Conservation (phyloP, 2,797 vertebrate species). For the Scarus forsteni region DNA sequence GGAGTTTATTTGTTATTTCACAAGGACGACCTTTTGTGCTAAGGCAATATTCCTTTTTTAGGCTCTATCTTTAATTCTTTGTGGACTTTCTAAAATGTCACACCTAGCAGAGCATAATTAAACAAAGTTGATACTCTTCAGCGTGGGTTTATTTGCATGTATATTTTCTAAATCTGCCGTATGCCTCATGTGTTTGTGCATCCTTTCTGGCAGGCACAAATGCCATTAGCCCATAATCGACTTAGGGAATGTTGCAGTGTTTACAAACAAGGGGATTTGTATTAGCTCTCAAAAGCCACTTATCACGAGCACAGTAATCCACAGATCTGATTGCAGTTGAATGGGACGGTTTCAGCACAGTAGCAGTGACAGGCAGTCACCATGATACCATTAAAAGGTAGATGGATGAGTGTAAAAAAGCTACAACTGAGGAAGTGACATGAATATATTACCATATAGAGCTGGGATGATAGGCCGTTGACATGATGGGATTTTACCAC, state of each 20-base stretch:
- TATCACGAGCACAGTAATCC: constrained; percentile 75
- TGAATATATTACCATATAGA: too few species aligned
- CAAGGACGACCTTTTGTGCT: constrained; percentile 37
- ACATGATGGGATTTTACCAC: too few species aligned
- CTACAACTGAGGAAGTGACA: not conserved
- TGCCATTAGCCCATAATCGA: constrained; percentile 75
- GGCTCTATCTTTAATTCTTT: constrained; percentile 21
- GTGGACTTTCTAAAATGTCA: constrained; percentile 46
- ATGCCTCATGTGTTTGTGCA: constrained; percentile 16
- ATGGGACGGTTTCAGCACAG: constrained; percentile 35
- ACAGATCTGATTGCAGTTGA: constrained; percentile 66
- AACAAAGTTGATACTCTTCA: constrained; percentile 23
- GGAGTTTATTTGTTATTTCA: constrained; percentile 26
- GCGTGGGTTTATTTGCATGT: constrained; percentile 7
- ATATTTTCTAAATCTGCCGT: constrained; percentile 40
- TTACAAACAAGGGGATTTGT: constrained; percentile 79
- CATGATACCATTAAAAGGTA: not conserved
- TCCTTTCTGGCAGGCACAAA: constrained; percentile 40
- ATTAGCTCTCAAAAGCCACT: constrained; percentile 77
- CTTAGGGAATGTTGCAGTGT: constrained; percentile 72
- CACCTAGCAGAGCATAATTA: constrained; percentile 38
- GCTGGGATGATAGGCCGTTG: too few species aligned
- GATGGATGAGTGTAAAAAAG: not conserved
- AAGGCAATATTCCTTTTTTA: constrained; percentile 37
- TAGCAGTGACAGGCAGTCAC: constrained; percentile 19